phyloP scores from a whole-genome alignment of 2,888 invertebrate species.

The Lagria hirta region DNA sequence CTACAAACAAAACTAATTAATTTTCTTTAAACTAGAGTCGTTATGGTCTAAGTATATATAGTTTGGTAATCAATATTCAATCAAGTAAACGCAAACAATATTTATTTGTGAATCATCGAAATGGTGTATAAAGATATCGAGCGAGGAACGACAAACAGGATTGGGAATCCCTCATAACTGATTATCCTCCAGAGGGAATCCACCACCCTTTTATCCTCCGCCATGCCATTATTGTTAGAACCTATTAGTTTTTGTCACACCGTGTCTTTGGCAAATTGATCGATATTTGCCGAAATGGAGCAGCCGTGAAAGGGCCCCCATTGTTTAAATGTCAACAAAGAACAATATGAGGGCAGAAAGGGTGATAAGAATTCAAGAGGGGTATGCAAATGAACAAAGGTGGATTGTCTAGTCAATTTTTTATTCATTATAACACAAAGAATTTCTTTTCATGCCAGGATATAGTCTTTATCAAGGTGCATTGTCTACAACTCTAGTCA shows the following conservation, averaged over 20 bases:
- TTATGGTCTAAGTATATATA: too few relatives aligned
- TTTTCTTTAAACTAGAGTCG: too few relatives aligned
- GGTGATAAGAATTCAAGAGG: conserved; percentile 24
- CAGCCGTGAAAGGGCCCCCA: conserved; percentile 28
- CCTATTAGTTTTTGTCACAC: conserved; percentile 30
- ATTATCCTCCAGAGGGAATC: conserved; percentile 30
- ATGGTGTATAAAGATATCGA: conserved; percentile 21
- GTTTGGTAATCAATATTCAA: conserved; percentile 17
- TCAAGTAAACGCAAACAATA: conserved; percentile 19
- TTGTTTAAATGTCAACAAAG: conserved; percentile 38
- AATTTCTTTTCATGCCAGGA: too few relatives aligned
- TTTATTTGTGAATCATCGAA: conserved; percentile 19
- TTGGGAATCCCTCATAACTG: conserved; percentile 27
- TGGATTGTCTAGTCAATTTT: conserved; percentile 5
- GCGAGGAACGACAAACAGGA: too few relatives aligned
- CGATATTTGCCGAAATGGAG: conserved; percentile 32
- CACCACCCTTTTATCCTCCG: conserved; percentile 19
- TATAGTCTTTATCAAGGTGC: too few relatives aligned
- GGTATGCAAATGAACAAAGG: conserved; percentile 14
- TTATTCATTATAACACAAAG: too few relatives aligned
- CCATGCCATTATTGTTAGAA: conserved; percentile 18
- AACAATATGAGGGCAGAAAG: conserved; percentile 31
- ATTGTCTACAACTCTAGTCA: too few relatives aligned
- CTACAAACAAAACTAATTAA: too few relatives aligned
- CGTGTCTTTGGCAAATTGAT: conserved; percentile 25